Evolutionary conservation across 2,113 vertebrate genomes (phyloP).

Genomic region (Atherinomorus stipes): DNA sequence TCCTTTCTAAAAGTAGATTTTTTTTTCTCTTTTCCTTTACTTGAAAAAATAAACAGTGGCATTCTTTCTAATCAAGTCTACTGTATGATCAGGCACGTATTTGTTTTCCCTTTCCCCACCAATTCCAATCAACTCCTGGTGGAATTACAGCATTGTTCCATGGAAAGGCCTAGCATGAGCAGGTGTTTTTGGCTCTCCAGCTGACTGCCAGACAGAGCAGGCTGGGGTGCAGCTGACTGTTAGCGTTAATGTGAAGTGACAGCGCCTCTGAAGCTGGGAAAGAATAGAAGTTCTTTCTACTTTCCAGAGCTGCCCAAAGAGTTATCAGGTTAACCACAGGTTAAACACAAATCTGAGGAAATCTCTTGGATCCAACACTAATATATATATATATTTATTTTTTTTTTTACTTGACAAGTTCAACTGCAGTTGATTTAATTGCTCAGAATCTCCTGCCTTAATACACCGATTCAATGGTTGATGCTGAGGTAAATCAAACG

Average conservation of each 20-base stretch:
- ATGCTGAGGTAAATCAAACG: constrained; percentile 3
- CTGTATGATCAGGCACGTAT: constrained; percentile 72
- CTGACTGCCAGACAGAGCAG: constrained; percentile 77
- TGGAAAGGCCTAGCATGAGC: constrained; percentile 80
- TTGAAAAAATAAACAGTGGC: constrained; percentile 76
- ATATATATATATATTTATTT: no score
- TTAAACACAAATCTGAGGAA: constrained; percentile 61
- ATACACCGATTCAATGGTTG: constrained; percentile 16
- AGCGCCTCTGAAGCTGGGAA: constrained; percentile 70
- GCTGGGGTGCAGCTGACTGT: constrained; percentile 75
- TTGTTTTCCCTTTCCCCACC: constrained; percentile 61
- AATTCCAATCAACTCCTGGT: constrained; percentile 81
- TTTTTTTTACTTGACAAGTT: constrained; percentile 53
- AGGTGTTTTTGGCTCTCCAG: constrained; percentile 76
- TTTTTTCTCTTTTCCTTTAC: constrained; percentile 57
- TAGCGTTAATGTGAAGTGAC: constrained; percentile 79
- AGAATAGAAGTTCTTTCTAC: constrained; percentile 54
- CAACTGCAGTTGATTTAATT: constrained; percentile 25
- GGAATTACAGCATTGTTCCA: constrained; percentile 82
- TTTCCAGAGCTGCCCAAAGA: constrained; percentile 58
- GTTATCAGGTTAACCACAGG: constrained; percentile 73
- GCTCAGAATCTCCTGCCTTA: not conserved
- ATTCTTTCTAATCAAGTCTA: constrained; percentile 79
- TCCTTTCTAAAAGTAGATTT: constrained; percentile 42
- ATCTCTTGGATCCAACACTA: constrained; percentile 44